Evolutionary conservation across 2,113 vertebrate species (phyloP).

Genomic region (Eubucco bourcierii): DNA sequence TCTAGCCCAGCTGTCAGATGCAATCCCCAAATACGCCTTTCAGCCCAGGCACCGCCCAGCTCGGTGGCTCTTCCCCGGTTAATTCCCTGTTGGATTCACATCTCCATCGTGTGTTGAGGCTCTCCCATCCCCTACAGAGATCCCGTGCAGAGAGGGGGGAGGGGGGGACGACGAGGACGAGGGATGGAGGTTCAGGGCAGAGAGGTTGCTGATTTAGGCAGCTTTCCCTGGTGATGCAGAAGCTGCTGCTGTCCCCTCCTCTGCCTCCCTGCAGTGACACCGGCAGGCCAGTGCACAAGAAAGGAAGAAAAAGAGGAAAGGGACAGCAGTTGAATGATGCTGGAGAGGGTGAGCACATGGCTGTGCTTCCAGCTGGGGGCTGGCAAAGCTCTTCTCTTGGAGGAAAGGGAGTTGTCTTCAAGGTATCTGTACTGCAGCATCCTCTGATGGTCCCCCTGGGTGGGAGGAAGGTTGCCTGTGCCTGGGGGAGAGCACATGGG

Average conservation of each 20-base stretch:
- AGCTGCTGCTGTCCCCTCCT: background rate
- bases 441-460: background rate
- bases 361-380: background rate
- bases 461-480: background rate
- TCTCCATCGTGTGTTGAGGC: background rate
- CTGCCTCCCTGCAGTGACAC: background rate
- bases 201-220: background rate
- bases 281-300: background rate
- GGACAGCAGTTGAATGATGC: background rate
- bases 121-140: background rate
- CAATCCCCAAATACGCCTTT: background rate
- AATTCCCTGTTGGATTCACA: background rate
- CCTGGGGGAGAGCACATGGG: fast-evolving
- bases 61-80: background rate
- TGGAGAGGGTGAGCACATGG: background rate
- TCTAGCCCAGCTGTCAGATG: background rate
- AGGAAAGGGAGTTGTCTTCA: background rate
- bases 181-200: background rate
- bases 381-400: background rate
- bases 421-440: background rate
- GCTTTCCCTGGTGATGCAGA: background rate
- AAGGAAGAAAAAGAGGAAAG: background rate
- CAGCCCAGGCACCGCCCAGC: slow-evolving; percentile 9
- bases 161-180: too few relatives aligned
- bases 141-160: fast-evolving